Evolutionary conservation across 1,140 invertebrate species (phyloP).

Genomic region (Monochamus saltuarius): DNA sequence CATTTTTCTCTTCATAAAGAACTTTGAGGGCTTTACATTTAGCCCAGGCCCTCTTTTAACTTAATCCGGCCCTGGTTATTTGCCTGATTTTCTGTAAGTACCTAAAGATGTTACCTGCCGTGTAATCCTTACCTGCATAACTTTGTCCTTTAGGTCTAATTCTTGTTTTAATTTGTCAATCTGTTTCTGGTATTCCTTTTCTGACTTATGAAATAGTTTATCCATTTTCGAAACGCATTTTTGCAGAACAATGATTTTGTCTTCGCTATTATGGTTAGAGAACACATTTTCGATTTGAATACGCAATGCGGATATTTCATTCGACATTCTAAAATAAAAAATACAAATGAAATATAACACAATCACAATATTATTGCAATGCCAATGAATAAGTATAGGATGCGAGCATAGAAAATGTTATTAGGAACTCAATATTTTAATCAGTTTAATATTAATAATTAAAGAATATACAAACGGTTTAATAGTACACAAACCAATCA

Average conservation of each 20-base stretch:
- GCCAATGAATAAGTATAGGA: no score
- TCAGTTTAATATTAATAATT: no score
- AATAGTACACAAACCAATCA: no score
- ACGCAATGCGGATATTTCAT: constrained; percentile 29
- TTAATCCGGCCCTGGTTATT: no score
- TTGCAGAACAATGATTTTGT: constrained; percentile 28
- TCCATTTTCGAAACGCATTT: constrained; percentile 39
- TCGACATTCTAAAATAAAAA: constrained; percentile 25
- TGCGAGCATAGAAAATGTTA: no score
- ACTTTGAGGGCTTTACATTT: no score
- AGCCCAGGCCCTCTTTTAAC: no score
- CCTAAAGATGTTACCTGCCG: not conserved
- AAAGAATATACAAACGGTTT: no score
- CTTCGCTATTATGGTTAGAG: constrained; percentile 14
- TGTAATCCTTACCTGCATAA: constrained; percentile 20
- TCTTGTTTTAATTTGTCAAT: constrained; percentile 33
- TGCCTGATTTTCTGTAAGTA: not conserved
- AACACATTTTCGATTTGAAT: constrained; percentile 19
- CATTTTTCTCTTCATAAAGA: no score
- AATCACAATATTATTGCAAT: no score
- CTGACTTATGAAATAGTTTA: constrained; percentile 30
- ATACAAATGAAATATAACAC: not conserved
- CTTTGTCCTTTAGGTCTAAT: constrained; percentile 28
- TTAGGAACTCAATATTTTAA: no score
- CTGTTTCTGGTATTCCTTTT: constrained; percentile 34